Conservation (phyloP, 2,888 invertebrate species). For the Mystacides longicornis region DNA sequence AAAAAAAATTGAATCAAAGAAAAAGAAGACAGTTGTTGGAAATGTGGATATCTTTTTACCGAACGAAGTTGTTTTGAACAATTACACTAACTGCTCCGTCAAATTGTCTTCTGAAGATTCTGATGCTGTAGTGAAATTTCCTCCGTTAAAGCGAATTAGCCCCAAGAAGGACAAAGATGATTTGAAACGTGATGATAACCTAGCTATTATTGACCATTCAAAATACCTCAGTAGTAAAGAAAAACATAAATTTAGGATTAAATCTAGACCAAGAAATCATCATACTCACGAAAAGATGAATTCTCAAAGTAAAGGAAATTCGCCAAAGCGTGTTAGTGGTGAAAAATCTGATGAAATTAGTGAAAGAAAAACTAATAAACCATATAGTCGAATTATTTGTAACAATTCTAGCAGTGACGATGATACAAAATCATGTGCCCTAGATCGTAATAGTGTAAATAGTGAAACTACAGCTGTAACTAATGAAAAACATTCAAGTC, state of each 20-base stretch:
- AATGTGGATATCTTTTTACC: not conserved
- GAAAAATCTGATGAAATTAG: not conserved
- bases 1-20: too few relatives aligned
- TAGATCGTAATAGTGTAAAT: not conserved
- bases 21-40: not conserved
- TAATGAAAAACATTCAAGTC: too few relatives aligned
- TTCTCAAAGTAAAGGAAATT: not conserved
- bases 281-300: too few relatives aligned
- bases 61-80: not conserved
- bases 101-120: not conserved
- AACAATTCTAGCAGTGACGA: not conserved
- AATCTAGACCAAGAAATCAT: not conserved
- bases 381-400: too few relatives aligned
- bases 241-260: not conserved
- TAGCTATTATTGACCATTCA: not conserved
- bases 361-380: not conserved
- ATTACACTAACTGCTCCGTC: not conserved
- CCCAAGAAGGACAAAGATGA: not conserved
- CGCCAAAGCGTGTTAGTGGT: too few relatives aligned
- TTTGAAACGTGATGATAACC: not conserved
- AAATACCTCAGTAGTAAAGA: not conserved
- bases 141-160: not conserved
- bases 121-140: not conserved
- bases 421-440: not conserved
- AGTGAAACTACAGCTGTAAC: too few relatives aligned